These are phyloP conservation scores for Idaea aversata DNA, from an alignment of 2,888 invertebrate genomes.

Conservation along the genomic window DNA sequence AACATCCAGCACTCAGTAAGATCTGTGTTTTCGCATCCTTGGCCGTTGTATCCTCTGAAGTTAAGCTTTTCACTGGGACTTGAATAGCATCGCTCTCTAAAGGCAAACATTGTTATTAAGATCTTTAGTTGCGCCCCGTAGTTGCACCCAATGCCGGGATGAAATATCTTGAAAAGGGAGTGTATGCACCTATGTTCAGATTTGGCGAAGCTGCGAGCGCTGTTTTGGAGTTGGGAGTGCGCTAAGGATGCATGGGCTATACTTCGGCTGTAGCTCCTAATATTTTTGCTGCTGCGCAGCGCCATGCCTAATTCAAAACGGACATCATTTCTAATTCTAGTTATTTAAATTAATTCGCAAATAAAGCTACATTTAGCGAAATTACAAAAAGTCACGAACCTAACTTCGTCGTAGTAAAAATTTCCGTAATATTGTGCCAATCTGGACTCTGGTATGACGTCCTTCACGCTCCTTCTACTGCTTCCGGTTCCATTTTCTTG, in stretches of 20 bases:
- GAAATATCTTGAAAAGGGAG: too few species aligned
- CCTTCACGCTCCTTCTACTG: conserved; percentile 75
- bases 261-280: too few species aligned
- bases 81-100: conserved; percentile 70
- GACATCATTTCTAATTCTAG: too few species aligned
- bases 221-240: too few species aligned
- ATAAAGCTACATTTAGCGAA: neutral
- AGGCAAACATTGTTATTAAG: conserved; percentile 2
- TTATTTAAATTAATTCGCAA: neutral
- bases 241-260: too few species aligned
- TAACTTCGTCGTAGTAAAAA: conserved; percentile 76
- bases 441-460: conserved; percentile 83
- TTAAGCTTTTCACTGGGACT: conserved; percentile 56
- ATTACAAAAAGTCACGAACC: conserved; percentile 41
- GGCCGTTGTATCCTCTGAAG: conserved; percentile 57
- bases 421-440: conserved; percentile 81
- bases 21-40: conserved; percentile 66
- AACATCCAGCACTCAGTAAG: conserved; percentile 82
- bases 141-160: too few species aligned
- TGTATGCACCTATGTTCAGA: too few species aligned
- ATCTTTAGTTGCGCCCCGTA: neutral
- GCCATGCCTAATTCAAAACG: too few species aligned
- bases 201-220: too few species aligned
- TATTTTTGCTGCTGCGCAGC: too few species aligned
- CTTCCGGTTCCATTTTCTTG: conserved; percentile 58